Evolutionary conservation across 2,113 vertebrate species (phyloP).

Genomic region (Pogonocichla stellata): DNA sequence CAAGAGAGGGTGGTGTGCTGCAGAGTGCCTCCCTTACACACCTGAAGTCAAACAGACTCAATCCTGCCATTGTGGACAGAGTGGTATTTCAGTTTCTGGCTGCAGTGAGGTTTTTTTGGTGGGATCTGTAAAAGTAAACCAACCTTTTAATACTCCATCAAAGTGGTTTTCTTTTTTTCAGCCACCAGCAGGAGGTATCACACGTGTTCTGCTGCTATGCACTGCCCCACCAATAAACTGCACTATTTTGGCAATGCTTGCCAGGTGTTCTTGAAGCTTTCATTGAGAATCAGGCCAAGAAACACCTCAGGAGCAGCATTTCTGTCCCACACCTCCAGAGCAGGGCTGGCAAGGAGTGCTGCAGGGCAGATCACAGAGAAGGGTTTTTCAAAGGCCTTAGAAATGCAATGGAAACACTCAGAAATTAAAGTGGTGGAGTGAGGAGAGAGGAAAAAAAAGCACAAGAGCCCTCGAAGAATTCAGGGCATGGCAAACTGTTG

Average conservation of each 20-base stretch:
- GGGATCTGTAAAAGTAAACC: slow-evolving; percentile 11
- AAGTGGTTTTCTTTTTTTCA: background rate
- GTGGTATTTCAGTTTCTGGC: slow-evolving; percentile 14
- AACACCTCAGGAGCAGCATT: background rate
- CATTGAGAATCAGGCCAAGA: background rate
- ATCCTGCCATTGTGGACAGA: slow-evolving; percentile 13
- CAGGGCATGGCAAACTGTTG: background rate
- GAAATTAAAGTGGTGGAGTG: background rate
- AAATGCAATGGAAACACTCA: background rate
- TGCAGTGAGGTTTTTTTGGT: background rate
- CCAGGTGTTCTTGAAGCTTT: background rate
- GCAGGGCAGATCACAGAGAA: background rate
- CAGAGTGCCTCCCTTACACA: background rate
- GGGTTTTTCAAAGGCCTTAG: background rate
- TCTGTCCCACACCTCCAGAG: background rate
- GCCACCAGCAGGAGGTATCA: background rate
- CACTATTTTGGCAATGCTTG: background rate
- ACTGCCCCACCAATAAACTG: background rate
- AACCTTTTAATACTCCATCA: slow-evolving; percentile 21
- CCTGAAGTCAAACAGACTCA: slow-evolving; percentile 7
- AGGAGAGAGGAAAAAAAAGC: background rate
- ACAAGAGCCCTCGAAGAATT: background rate
- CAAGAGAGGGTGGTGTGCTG: slow-evolving; percentile 10
- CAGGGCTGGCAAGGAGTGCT: background rate
- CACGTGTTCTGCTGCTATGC: background rate